phyloP scores from a whole-genome alignment of 2,888 invertebrate species.

The Brachycybe producta region DNA sequence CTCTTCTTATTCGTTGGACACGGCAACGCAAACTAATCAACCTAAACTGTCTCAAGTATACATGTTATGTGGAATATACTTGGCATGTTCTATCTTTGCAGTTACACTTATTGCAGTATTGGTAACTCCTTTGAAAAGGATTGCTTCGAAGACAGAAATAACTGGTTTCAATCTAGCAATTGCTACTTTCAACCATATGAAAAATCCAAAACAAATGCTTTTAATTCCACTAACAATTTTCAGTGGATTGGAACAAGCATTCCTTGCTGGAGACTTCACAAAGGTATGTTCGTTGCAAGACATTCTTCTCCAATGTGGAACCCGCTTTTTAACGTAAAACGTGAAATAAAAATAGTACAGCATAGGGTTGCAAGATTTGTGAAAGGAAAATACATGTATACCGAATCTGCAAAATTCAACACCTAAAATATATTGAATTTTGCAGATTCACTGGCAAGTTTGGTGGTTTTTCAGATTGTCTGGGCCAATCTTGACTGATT shows the following conservation, averaged over 20 bases:
- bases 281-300: slow-evolving; percentile 31
- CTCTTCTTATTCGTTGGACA: background rate
- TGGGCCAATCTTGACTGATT: too few species aligned
- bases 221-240: slow-evolving; percentile 90
- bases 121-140: slow-evolving; percentile 81
- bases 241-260: slow-evolving; percentile 96
- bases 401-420: too few species aligned
- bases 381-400: too few species aligned
- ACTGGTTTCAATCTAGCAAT: slow-evolving; percentile 67
- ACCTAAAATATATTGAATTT: too few species aligned
- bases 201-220: slow-evolving; percentile 79
- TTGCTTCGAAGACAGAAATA: slow-evolving; percentile 33
- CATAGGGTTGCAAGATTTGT: too few species aligned
- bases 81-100: slow-evolving; percentile 71
- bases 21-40: background rate
- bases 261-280: slow-evolving; percentile 62
- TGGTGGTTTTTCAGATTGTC: too few species aligned
- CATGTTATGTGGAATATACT: slow-evolving; percentile 75
- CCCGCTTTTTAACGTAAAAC: too few species aligned
- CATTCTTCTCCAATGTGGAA: background rate
- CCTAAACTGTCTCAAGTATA: slow-evolving; percentile 53
- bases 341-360: too few species aligned
- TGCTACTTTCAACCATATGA: slow-evolving; percentile 79
- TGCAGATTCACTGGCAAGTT: too few species aligned
- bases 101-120: slow-evolving; percentile 73